Percentiles rank a stretch among this genome's conserved stretches.
phyloP scores from a whole-genome alignment of 2,113 vertebrate species.

The Aptenodytes forsteri region DNA sequence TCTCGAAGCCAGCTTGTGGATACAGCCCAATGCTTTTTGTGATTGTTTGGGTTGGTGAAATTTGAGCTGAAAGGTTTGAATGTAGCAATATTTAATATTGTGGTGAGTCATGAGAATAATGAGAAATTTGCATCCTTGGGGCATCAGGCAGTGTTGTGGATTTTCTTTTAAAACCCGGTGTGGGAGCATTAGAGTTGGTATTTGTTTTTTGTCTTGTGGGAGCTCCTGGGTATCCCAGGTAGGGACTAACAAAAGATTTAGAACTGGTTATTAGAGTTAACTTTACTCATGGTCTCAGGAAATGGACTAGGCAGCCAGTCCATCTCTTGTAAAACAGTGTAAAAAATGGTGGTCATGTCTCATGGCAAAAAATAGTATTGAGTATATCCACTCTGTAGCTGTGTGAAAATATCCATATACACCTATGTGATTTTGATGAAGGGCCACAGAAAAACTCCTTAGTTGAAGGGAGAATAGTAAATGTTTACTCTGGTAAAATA shows the following conservation, averaged over 20 bases:
- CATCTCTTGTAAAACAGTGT: background rate
- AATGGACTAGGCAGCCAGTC: background rate
- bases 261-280: background rate
- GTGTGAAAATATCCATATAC: background rate
- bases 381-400: background rate
- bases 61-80: background rate
- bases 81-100: background rate
- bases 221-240: background rate
- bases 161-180: background rate
- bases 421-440: background rate
- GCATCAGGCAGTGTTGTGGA: background rate
- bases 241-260: background rate
- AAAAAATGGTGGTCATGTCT: background rate
- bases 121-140: background rate
- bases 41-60: background rate
- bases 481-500: background rate
- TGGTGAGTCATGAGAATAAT: background rate
- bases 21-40: background rate
- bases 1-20: background rate
- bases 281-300: background rate
- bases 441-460: background rate
- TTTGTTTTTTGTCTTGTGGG: background rate
- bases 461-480: background rate
- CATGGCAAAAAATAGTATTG: background rate
- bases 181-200: background rate